Percentiles rank a stretch among this genome's conserved stretches.
These are phyloP conservation scores for Helicolenus hilgendorfi DNA, from an alignment of 2,797 vertebrate genomes.

Conservation along the genomic window DNA sequence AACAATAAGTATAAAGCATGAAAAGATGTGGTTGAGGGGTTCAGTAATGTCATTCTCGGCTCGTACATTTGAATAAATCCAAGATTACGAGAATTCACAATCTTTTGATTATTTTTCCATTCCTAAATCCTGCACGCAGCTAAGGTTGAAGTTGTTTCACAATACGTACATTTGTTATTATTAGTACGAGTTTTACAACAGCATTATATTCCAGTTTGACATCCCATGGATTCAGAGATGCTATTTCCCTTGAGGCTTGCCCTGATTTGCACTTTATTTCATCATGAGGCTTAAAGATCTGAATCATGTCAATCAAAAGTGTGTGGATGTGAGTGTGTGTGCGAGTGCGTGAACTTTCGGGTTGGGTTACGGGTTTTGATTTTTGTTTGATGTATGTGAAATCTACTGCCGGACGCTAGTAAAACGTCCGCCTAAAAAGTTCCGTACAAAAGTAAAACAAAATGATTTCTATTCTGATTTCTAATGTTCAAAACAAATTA, in stretches of 20 bases:
- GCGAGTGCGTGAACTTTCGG: too few species aligned
- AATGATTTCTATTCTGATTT: too few species aligned
- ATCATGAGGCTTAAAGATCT: neutral
- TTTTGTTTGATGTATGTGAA: too few species aligned
- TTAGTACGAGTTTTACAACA: neutral
- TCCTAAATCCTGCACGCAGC: neutral
- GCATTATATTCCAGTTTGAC: neutral
- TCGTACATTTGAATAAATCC: neutral
- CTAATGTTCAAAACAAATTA: too few species aligned
- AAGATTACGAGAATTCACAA: neutral
- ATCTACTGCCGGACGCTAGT: too few species aligned
- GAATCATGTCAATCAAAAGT: too few species aligned
- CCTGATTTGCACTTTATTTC: conserved; percentile 6
- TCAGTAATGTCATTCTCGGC: neutral
- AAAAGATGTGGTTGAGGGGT: neutral
- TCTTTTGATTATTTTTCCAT: conserved; percentile 7
- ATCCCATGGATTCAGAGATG: neutral
- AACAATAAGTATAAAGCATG: neutral
- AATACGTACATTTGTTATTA: neutral
- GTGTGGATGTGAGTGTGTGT: too few species aligned
- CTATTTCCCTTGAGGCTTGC: neutral
- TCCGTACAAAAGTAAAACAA: too few species aligned
- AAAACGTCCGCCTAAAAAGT: too few species aligned
- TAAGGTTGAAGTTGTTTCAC: neutral
- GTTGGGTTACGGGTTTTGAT: too few species aligned